phyloP scores from a whole-genome alignment of 2,797 vertebrate species.

The Melopsittacus undulatus region DNA sequence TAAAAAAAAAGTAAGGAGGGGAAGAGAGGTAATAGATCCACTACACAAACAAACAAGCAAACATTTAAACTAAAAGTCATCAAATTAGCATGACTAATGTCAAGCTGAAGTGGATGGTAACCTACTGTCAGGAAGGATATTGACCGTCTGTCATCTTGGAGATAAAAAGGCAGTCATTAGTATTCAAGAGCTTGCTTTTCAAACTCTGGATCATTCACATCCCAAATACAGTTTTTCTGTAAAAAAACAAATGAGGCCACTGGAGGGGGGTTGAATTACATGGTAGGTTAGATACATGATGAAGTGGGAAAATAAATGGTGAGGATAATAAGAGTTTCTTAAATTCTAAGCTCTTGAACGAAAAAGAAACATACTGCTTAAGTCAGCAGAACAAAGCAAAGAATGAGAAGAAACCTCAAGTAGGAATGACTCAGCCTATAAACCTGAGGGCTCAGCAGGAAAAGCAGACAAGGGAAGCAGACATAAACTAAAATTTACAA shows the following conservation, averaged over 20 bases:
- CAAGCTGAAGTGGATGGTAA: neutral
- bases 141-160: neutral
- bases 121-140: neutral
- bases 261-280: neutral
- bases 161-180: neutral
- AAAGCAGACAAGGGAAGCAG: neutral
- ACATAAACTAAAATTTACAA: neutral
- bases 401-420: neutral
- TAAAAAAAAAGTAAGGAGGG: neutral
- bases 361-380: neutral
- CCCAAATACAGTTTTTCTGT: neutral
- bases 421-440: neutral
- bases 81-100: neutral
- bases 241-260: neutral
- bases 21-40: neutral
- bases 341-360: neutral
- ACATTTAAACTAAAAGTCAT: neutral
- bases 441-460: neutral
- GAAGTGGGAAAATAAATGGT: neutral
- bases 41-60: neutral
- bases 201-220: neutral
- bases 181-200: conserved; percentile 6
- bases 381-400: conserved; percentile 25
- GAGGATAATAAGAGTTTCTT: neutral
- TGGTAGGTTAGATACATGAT: neutral